Evolutionary conservation across 2,797 vertebrate genomes (phyloP).

Genomic region (Streptopelia turtur): DNA sequence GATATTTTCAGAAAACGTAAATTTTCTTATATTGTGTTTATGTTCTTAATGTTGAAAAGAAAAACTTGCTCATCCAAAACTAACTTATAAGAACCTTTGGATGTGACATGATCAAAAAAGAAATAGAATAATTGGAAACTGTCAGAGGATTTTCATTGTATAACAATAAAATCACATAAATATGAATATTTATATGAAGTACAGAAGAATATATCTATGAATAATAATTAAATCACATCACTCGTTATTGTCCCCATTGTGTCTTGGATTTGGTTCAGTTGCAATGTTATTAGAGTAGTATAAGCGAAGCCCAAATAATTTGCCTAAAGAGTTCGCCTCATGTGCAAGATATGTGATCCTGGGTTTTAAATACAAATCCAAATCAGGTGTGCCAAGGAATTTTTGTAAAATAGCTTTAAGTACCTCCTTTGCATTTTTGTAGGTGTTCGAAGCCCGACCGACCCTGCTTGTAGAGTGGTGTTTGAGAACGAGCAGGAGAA

Average conservation of each 20-base stretch:
- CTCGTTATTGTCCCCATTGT: neutral
- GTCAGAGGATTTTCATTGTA: neutral
- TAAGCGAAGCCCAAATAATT: rapidly evolving
- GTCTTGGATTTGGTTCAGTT: neutral
- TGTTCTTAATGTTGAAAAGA: neutral
- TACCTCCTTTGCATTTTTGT: neutral
- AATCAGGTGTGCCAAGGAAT: neutral
- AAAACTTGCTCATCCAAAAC: neutral
- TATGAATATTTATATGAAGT: neutral
- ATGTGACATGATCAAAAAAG: neutral
- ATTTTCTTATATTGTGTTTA: neutral
- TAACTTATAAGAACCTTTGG: neutral
- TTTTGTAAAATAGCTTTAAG: neutral
- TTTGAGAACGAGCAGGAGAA: constrained; percentile 94
- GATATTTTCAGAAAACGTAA: neutral
- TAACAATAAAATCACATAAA: neutral
- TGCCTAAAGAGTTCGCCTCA: neutral
- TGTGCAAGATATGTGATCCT: rapidly evolving
- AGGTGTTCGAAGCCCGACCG: constrained; percentile 87
- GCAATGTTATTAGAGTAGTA: neutral
- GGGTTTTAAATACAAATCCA: neutral
- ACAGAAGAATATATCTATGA: neutral
- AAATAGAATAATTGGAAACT: neutral
- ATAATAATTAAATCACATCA: neutral
- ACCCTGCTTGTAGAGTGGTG: constrained; percentile 88